These are phyloP conservation scores for Oceanodroma leucorhoa DNA, from an alignment of 2,797 vertebrate genomes.

Conservation along the genomic window DNA sequence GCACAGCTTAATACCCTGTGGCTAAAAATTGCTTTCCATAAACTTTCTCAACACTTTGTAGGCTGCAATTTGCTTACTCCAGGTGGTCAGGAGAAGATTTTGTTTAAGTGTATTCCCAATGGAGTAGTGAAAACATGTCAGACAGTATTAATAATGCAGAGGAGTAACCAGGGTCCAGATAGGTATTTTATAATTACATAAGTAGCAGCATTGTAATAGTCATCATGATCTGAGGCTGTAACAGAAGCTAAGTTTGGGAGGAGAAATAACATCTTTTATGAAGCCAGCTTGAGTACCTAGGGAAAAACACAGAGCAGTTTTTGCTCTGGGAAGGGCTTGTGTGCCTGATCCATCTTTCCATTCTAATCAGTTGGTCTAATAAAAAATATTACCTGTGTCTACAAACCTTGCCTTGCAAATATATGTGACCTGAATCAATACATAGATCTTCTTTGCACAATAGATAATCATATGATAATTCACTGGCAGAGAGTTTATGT, in stretches of 20 bases:
- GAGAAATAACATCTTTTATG: background rate
- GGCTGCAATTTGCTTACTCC: background rate
- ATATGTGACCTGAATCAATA: constrained; percentile 29
- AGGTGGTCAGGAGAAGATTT: background rate
- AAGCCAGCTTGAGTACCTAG: background rate
- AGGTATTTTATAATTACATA: constrained; percentile 26
- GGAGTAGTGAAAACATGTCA: background rate
- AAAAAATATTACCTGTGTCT: constrained; percentile 39
- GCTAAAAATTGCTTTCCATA: background rate
- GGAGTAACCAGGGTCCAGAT: background rate
- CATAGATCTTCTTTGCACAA: constrained; percentile 26
- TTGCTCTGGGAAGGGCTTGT: background rate
- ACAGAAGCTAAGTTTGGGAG: background rate
- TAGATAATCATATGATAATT: constrained; percentile 22
- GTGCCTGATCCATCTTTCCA: background rate
- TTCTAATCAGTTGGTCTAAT: constrained; percentile 34
- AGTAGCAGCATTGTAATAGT: background rate
- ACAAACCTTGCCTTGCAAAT: constrained; percentile 26
- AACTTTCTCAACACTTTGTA: background rate
- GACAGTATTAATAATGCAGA: background rate
- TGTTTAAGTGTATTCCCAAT: background rate
- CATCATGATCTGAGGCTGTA: background rate
- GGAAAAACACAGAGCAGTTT: background rate
- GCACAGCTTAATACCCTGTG: background rate
- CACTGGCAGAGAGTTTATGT: constrained; percentile 5